phyloP scores from a whole-genome alignment of 2,113 vertebrate genomes.

The Elgaria multicarinata region DNA sequence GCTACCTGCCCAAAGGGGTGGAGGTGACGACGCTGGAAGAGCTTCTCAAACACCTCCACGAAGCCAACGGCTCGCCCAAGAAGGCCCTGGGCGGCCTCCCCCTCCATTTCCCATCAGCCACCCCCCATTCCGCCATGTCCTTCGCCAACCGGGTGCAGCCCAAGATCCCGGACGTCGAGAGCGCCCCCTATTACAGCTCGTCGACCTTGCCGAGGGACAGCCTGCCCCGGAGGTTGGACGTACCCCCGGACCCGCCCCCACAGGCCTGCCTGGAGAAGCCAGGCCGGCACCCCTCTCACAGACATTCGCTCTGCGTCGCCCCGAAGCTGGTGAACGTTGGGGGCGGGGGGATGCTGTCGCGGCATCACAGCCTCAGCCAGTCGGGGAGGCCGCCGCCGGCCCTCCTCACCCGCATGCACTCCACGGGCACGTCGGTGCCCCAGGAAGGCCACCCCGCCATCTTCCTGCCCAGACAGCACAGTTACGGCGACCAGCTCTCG shows the following conservation, averaged over 20 bases:
- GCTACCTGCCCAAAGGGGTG: conserved; percentile 84
- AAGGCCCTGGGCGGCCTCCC: conserved; percentile 56
- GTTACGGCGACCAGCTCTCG: conserved; percentile 81
- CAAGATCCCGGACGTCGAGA: conserved; percentile 80
- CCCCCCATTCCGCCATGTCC: conserved; percentile 69
- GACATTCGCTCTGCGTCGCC: conserved; percentile 78
- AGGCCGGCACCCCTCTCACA: conserved; percentile 77
- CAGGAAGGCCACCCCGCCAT: conserved; percentile 77
- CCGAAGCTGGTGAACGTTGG: conserved; percentile 74
- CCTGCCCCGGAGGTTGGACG: conserved; percentile 86
- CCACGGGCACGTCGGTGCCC: conserved; percentile 75
- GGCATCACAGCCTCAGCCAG: conserved; percentile 84
- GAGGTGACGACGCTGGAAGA: conserved; percentile 91
- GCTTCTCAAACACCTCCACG: conserved; percentile 89
- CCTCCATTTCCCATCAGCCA: conserved; percentile 56
- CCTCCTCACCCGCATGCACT: conserved; percentile 84
- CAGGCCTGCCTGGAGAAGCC: conserved; percentile 79
- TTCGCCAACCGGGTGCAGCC: conserved; percentile 82
- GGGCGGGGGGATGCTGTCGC: conserved; percentile 69
- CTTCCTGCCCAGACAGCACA: conserved; percentile 82
- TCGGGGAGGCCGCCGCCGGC: conserved; percentile 70
- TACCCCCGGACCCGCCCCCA: conserved; percentile 82
- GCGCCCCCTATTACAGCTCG: conserved; percentile 82
- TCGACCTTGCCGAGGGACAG: conserved; percentile 85
- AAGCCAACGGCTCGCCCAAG: conserved; percentile 69